These are phyloP conservation scores for Lithobates sylvaticus DNA, from an alignment of 2,797 vertebrate genomes.

Conservation along the genomic window DNA sequence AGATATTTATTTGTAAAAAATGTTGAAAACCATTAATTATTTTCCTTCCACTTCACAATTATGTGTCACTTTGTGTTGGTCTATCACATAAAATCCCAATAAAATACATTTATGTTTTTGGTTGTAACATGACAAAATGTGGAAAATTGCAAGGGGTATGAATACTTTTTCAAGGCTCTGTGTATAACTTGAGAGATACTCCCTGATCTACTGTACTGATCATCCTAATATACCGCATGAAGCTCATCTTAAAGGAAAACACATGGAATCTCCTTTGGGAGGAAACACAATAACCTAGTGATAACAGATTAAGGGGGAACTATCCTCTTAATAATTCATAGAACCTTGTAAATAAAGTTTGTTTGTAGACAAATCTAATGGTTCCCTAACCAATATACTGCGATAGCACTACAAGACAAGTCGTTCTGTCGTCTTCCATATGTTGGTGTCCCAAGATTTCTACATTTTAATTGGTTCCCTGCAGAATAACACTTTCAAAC, in stretches of 20 bases:
- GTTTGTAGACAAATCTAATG: constrained; percentile 73
- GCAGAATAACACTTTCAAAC: constrained; percentile 81
- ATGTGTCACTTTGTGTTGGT: too few relatives aligned
- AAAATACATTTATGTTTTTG: too few relatives aligned
- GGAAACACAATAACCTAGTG: not conserved
- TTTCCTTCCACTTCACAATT: too few relatives aligned
- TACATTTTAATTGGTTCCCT: constrained; percentile 85
- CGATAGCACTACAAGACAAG: constrained; percentile 84
- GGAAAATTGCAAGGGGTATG: too few relatives aligned
- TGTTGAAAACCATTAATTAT: too few relatives aligned
- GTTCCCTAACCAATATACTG: constrained; percentile 77
- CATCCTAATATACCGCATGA: not conserved
- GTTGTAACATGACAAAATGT: too few relatives aligned
- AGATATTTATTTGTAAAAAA: too few relatives aligned
- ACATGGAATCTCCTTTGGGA: constrained; percentile 7
- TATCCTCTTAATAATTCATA: constrained; percentile 46
- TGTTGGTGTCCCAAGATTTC: constrained; percentile 80
- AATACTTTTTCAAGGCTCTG: too few relatives aligned
- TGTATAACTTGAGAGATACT: not conserved
- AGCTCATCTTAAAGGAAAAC: constrained; percentile 7
- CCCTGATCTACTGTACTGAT: not conserved
- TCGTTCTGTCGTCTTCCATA: constrained; percentile 81
- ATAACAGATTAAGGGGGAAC: not conserved
- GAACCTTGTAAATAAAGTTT: constrained; percentile 64
- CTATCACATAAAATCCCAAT: too few relatives aligned